A percentile compares a stretch with the other conserved stretches of the same genome.
Conservation (phyloP, 2,113 vertebrate species). For the Eulemur rufifrons region DNA sequence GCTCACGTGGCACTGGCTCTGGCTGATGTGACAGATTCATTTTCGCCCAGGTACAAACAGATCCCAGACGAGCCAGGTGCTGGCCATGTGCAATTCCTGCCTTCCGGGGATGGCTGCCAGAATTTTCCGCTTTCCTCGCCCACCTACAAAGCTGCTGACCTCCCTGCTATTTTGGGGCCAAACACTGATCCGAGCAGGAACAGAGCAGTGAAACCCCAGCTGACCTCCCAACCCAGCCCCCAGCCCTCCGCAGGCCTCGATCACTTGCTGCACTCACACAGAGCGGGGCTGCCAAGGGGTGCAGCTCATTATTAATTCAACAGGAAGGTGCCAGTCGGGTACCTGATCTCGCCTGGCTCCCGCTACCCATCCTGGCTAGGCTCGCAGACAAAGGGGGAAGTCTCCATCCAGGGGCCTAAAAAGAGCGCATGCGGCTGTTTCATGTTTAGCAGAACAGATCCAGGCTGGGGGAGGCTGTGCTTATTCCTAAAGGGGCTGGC, state of each 20-base stretch:
- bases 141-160: not conserved
- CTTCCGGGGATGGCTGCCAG: not conserved
- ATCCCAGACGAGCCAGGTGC: conserved; percentile 5
- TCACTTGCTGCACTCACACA: not conserved
- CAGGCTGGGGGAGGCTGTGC: not conserved
- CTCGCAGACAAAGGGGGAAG: not conserved
- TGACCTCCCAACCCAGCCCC: not conserved
- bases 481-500: not conserved
- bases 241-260: not conserved
- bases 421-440: not conserved
- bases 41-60: conserved; percentile 6
- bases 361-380: not conserved
- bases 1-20: not conserved
- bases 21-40: not conserved
- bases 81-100: not conserved
- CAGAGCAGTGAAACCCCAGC: not conserved
- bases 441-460: not conserved
- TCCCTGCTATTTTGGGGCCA: not conserved
- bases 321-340: not conserved
- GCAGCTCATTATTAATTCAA: not conserved
- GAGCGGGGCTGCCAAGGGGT: not conserved
- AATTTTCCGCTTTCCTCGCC: conserved; percentile 14
- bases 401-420: not conserved
- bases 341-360: not conserved
- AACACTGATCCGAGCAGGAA: not conserved